A percentile compares a stretch with the other conserved stretches of the same genome.
phyloP scores from a whole-genome alignment of 2,888 invertebrate species.

The Lasioglossum vierecki region DNA sequence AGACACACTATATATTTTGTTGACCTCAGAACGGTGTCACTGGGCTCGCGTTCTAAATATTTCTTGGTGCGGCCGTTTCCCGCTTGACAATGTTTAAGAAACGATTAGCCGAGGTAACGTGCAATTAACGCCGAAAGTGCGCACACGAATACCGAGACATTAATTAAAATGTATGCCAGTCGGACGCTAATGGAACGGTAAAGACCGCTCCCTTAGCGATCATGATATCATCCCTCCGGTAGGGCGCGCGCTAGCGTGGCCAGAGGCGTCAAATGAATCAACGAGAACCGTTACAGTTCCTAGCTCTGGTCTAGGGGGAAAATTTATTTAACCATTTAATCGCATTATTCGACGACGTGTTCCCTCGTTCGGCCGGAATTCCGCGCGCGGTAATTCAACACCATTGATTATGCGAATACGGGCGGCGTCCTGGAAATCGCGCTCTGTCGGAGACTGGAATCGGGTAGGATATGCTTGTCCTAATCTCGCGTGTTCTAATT shows the following conservation, averaged over 20 bases:
- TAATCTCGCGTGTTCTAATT: constrained; percentile 21
- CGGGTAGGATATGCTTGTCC: not conserved
- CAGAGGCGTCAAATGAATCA: constrained; percentile 41
- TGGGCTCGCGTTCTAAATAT: not conserved
- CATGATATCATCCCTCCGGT: constrained; percentile 45
- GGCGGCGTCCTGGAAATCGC: not conserved
- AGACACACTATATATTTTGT: not conserved
- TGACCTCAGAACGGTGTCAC: not conserved
- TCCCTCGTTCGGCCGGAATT: not conserved
- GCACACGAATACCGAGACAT: constrained; percentile 26
- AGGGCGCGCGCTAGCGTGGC: not conserved
- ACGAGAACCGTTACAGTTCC: constrained; percentile 10
- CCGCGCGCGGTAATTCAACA: constrained; percentile 11
- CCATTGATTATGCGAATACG: constrained; percentile 12
- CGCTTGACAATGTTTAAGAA: constrained; percentile 49
- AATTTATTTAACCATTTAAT: constrained; percentile 42
- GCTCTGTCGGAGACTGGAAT: not conserved
- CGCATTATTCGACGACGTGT: not conserved
- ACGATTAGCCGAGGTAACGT: constrained; percentile 71
- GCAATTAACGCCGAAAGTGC: constrained; percentile 61
- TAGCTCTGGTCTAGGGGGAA: not conserved
- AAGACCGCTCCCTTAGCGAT: constrained; percentile 50
- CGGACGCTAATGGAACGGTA: constrained; percentile 55
- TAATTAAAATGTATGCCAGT: constrained; percentile 55
- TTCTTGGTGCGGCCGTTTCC: not conserved